These are phyloP conservation scores for Sylvia borin DNA, from an alignment of 2,797 vertebrate species.

Conservation along the genomic window DNA sequence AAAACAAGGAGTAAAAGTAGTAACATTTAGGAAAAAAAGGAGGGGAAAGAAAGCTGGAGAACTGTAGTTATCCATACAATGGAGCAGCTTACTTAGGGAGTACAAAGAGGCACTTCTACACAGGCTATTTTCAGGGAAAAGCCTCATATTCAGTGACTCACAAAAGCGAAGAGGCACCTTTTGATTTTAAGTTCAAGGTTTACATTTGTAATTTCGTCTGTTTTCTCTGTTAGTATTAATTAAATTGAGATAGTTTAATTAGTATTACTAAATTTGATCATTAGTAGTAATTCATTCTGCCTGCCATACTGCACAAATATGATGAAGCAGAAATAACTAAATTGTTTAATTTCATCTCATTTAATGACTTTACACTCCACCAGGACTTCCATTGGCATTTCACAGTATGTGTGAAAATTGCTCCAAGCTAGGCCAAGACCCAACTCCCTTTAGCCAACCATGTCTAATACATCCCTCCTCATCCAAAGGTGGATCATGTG, in stretches of 20 bases:
- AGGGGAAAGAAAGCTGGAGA: background rate
- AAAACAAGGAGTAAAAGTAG: background rate
- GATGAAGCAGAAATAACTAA: conserved; percentile 69
- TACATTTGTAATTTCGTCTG: conserved; percentile 73
- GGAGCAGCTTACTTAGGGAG: background rate
- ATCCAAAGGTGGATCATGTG: background rate
- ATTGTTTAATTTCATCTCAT: conserved; percentile 59
- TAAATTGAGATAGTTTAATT: conserved; percentile 76
- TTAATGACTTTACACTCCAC: conserved; percentile 56
- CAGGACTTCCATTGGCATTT: conserved; percentile 47
- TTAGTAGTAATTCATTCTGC: conserved; percentile 75
- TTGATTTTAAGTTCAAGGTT: conserved; percentile 77
- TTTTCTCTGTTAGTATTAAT: conserved; percentile 73
- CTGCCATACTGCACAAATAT: conserved; percentile 74
- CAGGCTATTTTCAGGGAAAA: conserved; percentile 36
- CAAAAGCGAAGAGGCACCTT: conserved; percentile 58
- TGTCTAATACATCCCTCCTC: background rate
- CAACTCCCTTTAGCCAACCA: conserved; percentile 41
- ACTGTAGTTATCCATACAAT: background rate
- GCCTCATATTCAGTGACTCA: conserved; percentile 26
- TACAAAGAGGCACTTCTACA: conserved; percentile 39
- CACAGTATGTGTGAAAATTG: conserved; percentile 46
- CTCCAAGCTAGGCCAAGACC: conserved; percentile 36
- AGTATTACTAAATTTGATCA: conserved; percentile 73
- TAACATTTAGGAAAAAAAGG: background rate